Base-by-base conservation (phyloP, 1,140 invertebrate species). In the Nasonia vitripennis region DNA sequence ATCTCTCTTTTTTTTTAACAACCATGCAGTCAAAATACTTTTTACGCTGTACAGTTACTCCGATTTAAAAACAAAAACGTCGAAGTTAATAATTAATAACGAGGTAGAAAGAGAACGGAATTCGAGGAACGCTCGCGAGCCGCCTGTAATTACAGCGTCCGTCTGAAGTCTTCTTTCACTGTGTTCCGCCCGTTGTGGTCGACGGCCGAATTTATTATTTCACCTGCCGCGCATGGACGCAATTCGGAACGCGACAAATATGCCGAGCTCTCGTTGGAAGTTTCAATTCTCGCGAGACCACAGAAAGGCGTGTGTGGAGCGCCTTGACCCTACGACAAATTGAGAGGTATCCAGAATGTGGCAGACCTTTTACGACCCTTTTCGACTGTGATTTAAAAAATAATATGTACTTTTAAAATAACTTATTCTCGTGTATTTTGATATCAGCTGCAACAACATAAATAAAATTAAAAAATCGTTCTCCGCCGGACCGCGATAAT, bases 181-280 rank as follows among this genome's bases (percentile, higher is more conserved):
- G 20, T 20, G 20, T 17, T 62, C 55, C 55, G 20, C 20, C 55
- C n/a, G 55, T 1, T 9, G 71, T 48, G 48, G 27, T 81, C 37
- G 20, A 62, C 55, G 55, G 14, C 55, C 55, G 20, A 62, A 62
- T 62, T 62, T 62, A 62, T 62, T 62, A 62, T 62, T 62, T 62
- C 55, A 62, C 55, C 55, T 62, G 17, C 31, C 7, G 41, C 11
- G 23, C 6, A 70, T 70, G 70, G 37, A 70, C 74, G 41, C 82
- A 37, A 87, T 90, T 86, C 79, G 78, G 45, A 86, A 73, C 86
- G 84, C 77, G 77, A 71, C 83, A 91, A 92, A 90, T 92, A 92
- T 92, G 90, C 87, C 86, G 55, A 88, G 89, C 87, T 92, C 92
- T 88, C 77, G 84, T 84, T 83, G 89, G 88, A 92, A 89, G 89